phyloP scores from a whole-genome alignment of 2,888 invertebrate species.

The Seladonia tumulorum region DNA sequence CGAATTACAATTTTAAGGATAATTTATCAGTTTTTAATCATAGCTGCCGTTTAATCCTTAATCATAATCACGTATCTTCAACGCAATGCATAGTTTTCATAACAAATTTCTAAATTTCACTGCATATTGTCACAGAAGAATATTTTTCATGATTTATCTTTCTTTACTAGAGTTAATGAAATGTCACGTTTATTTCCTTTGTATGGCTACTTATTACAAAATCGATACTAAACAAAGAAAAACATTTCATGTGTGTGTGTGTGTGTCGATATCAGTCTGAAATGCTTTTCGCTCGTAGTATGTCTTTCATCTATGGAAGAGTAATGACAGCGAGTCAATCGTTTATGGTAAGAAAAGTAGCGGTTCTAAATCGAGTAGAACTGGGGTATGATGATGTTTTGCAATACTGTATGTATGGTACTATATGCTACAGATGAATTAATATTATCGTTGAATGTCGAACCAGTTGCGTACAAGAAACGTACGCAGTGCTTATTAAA shows the following conservation, averaged over 20 bases:
- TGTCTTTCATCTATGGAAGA: slow-evolving; percentile 18
- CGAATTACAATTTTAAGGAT: slow-evolving; percentile 18
- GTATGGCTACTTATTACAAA: slow-evolving; percentile 33
- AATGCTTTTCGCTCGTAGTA: slow-evolving; percentile 34
- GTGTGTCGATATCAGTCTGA: slow-evolving; percentile 39
- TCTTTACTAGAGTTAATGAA: slow-evolving; percentile 4
- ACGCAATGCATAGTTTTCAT: slow-evolving; percentile 11
- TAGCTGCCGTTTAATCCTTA: slow-evolving; percentile 37
- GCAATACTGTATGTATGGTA: slow-evolving; percentile 48
- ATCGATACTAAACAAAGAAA: slow-evolving; percentile 34
- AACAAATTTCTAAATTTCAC: slow-evolving; percentile 32
- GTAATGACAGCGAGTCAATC: slow-evolving; percentile 37
- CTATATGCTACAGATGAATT: slow-evolving; percentile 47
- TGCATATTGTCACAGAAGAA: slow-evolving; percentile 42
- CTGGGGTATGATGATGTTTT: slow-evolving; percentile 30
- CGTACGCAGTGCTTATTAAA: slow-evolving; percentile 18
- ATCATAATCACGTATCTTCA: slow-evolving; percentile 28
- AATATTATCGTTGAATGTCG: slow-evolving; percentile 32
- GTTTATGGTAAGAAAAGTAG: slow-evolving; percentile 34
- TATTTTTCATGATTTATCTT: slow-evolving; percentile 37
- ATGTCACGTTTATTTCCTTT: slow-evolving; percentile 28
- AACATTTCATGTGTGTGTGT: slow-evolving; percentile 29
- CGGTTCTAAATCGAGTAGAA: slow-evolving; percentile 35
- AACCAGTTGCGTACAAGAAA: slow-evolving; percentile 35
- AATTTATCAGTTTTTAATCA: slow-evolving; percentile 27